phyloP scores from a whole-genome alignment of 2,888 invertebrate genomes.

The Andrena flavipes region DNA sequence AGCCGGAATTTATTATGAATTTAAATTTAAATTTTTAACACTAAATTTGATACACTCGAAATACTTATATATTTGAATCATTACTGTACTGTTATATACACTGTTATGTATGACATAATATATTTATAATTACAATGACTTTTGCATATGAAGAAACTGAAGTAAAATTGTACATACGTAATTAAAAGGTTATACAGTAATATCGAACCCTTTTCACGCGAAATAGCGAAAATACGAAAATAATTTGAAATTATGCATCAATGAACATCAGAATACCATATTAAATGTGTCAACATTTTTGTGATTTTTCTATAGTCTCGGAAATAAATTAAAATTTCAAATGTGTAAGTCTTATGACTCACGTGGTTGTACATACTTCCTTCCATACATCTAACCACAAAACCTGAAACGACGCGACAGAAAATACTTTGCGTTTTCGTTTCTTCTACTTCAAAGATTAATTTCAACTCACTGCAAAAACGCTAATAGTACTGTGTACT shows the following conservation, averaged over 20 bases:
- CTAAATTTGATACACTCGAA: constrained; percentile 20
- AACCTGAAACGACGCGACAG: no score
- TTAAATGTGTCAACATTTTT: neutral
- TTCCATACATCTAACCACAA: no score
- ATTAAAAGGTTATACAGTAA: neutral
- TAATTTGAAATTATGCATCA: neutral
- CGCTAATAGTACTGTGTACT: no score
- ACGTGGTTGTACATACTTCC: no score
- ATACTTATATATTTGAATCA: constrained; percentile 5
- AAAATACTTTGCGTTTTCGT: no score
- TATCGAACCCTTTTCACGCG: neutral
- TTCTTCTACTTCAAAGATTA: no score
- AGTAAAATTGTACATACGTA: constrained; percentile 18
- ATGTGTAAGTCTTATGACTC: neutral
- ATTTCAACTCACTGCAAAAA: no score
- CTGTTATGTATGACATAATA: neutral
- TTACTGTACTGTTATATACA: constrained; percentile 15
- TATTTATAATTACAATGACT: neutral
- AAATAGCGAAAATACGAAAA: neutral
- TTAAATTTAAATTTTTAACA: neutral
- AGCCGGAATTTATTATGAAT: neutral
- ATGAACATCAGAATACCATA: neutral
- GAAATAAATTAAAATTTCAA: neutral
- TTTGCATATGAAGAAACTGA: neutral
- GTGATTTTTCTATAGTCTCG: neutral